These are phyloP conservation scores for Distichodus sexfasciatus DNA, from an alignment of 2,797 vertebrate genomes.

Conservation along the genomic window DNA sequence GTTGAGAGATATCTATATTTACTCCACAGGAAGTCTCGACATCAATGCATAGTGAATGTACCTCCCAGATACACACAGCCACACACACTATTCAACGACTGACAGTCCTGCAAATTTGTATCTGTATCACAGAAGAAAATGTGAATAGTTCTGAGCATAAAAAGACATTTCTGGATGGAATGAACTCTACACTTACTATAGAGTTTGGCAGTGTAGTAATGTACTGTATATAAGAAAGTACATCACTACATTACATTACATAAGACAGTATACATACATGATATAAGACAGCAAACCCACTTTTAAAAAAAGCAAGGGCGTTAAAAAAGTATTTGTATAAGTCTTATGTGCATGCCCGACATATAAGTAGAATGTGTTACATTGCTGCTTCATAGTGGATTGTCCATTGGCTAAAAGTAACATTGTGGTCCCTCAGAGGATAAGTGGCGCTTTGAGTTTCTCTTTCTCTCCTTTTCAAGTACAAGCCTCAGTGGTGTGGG, in stretches of 20 bases:
- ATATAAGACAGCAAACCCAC: neutral
- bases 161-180: too few relatives aligned
- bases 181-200: neutral
- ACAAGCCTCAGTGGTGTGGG: constrained; percentile 53
- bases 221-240: too few relatives aligned
- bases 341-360: constrained; percentile 2
- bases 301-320: neutral
- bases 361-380: neutral
- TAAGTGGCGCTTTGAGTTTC: constrained; percentile 27
- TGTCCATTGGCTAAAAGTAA: constrained; percentile 26
- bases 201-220: neutral
- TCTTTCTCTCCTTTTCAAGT: constrained; percentile 30
- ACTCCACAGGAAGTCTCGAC: constrained; percentile 42
- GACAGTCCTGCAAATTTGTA: constrained; percentile 9
- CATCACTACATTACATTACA: too few relatives aligned
- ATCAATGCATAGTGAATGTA: constrained; percentile 50
- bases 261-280: neutral
- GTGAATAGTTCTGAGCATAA: neutral
- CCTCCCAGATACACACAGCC: constrained; percentile 10
- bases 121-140: neutral
- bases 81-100: constrained; percentile 22
- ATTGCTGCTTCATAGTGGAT: neutral
- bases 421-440: constrained; percentile 31
- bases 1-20: constrained; percentile 51
- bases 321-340: neutral